Base-by-base conservation (phyloP, 2,888 invertebrate species). In the Torymus tubicola region DNA sequence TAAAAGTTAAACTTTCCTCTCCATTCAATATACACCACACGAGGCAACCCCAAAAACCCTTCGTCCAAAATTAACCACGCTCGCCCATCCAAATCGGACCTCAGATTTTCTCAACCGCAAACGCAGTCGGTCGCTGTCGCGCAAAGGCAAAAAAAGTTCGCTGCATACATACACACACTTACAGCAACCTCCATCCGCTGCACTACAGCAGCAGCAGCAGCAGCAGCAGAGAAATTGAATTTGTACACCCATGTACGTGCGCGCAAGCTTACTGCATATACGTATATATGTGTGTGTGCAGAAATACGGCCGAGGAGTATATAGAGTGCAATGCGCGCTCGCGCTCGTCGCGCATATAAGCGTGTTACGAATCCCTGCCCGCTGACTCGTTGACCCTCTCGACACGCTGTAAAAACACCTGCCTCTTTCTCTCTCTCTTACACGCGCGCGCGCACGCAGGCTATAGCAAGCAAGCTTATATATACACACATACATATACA, bases 331-430 rank as follows among this genome's bases (percentile, higher is more conserved):
- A 42, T 63, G 42, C 63, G 21, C 76, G 31, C 61, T 57, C 21
- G 14, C 18, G 3, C 31, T 5, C 18, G 16, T 5, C 18, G 16
- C 42, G n/a, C 12, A 52, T 55, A 64, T 24, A 24, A 63, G 12
- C 31, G 55, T 80, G 75, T 80, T 80, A 72, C 73, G 77, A 81
- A 81, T 81, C 76, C 67, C 60, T 16, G 68, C 11, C 18, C 63
- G 75, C 80, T 69, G 63, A 78, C 81, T 81, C 81, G 75, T 69
- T 81, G 78, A 75, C 81, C 75, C 81, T 81, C 78, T 79, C 81
- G 63, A 52, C 77, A 18, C 70, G 68, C 42, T 73, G 78, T 73
- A 70, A 81, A 81, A 78, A 78, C 81, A 81, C 81, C 81, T 81
- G 78, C 81, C 42, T 42, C 42, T 42, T 42, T 42, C 42, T 42